Evolutionary conservation across 92 coral and sea anemone genomes (phyloP), one percentile per base, ranked within the genome.

Genomic region (Epizoanthus illoricatus): DNA sequence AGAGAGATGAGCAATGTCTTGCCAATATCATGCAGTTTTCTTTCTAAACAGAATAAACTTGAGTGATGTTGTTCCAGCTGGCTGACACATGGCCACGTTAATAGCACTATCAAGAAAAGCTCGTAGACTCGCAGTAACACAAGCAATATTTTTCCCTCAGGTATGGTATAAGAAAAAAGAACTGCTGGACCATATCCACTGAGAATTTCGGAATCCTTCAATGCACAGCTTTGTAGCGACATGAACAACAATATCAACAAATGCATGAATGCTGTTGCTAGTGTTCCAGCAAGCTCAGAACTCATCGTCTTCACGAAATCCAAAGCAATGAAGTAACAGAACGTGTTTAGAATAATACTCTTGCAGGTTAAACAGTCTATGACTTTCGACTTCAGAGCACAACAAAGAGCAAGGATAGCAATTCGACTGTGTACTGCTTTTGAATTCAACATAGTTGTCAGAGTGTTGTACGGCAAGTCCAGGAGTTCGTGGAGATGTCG

Each of bases 381-480:
- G 19, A 78, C 15, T 21, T 78, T 63, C 21, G 60, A 61, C 23
- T 78, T 47, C 15, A 78, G 67, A 62, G 61, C 61, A 42, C 41
- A 64, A 41, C 67, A 78, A 19, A 78, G 82, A 33, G 82, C 64
- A 19, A 78, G 10, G 2, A 78, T 43, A 20, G 82, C 82, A 78
- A 78, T 63, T 23, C 71, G 71, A 16, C 72, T 3, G 41, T 78
- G 60, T 2, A 45, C 15, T 42, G 19, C 54, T 13, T 56, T 62
- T 43, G 82, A 78, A 15, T 78, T 54, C 16, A 43, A 43, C 28
- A 78, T 20, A 43, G 60, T 43, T 19, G 82, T 23, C 16, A 78
- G 67, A 11, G 52, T 62, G 12, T 63, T 78, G 70, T 62, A 63
- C 1, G 82, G 82, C 24, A 78, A 61, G 54, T 78, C 82, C n/a